phyloP scores from a whole-genome alignment of 2,113 vertebrate genomes.

The Pantherophis guttatus region DNA sequence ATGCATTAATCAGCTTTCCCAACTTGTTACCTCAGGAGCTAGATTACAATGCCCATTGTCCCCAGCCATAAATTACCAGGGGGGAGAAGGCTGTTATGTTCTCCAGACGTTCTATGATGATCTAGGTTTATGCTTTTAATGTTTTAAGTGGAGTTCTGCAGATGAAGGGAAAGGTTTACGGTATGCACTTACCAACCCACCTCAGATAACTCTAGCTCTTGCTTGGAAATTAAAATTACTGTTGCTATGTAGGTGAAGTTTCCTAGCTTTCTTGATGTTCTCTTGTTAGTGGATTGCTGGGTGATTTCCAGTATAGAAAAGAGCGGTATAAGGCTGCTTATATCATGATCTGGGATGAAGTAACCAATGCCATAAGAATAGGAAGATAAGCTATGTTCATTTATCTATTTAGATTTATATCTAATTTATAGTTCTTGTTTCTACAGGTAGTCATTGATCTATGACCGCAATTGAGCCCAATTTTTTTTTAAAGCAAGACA shows the following conservation, averaged over 20 bases:
- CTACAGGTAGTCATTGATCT: neutral
- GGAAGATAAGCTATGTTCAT: neutral
- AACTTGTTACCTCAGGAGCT: neutral
- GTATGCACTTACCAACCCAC: neutral
- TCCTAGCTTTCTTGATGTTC: neutral
- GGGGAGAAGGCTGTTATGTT: neutral
- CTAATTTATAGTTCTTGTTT: neutral
- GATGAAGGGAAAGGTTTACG: neutral
- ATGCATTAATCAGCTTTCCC: neutral
- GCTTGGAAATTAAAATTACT: neutral
- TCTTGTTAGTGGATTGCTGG: neutral
- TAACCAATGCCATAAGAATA: neutral
- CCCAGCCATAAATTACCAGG: neutral
- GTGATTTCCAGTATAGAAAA: neutral
- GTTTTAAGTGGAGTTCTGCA: neutral
- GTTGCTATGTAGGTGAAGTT: neutral
- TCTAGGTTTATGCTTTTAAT: neutral
- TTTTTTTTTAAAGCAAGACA: neutral
- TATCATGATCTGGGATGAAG: neutral
- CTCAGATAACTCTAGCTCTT: neutral
- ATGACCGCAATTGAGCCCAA: neutral
- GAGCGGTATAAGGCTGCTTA: neutral
- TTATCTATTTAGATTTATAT: neutral
- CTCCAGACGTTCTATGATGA: neutral
- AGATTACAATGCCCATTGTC: neutral